Evolutionary conservation across 1,140 invertebrate genomes (phyloP).

Genomic region (Drosophila busckii): DNA sequence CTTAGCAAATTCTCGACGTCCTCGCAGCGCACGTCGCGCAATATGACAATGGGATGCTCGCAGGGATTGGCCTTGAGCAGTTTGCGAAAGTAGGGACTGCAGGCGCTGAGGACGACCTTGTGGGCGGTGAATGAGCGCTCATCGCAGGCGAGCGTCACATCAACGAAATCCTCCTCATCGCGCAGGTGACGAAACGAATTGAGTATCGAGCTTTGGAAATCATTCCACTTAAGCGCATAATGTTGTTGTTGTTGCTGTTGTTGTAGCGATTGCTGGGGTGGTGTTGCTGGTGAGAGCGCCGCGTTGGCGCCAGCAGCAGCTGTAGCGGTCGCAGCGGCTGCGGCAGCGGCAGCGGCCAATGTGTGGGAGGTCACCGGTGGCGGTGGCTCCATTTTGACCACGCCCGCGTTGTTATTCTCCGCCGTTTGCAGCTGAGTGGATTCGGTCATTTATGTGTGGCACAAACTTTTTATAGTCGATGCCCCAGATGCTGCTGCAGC

Average conservation of each 20-base stretch:
- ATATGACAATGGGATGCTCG: slow-evolving; percentile 95
- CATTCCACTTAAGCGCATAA: slow-evolving; percentile 95
- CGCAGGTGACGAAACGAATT: slow-evolving; percentile 91
- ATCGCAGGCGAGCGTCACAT: slow-evolving; percentile 95
- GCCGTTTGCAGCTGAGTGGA: slow-evolving; percentile 78
- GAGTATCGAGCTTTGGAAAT: slow-evolving; percentile 93
- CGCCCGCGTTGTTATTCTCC: slow-evolving; percentile 77
- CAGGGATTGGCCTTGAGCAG: slow-evolving; percentile 95
- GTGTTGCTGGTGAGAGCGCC: slow-evolving; percentile 55
- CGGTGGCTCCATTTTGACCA: slow-evolving; percentile 78
- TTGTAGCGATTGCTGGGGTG: slow-evolving; percentile 31
- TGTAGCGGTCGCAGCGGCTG: slow-evolving; percentile 38
- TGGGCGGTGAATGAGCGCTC: slow-evolving; percentile 92
- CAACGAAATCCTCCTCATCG: slow-evolving; percentile 92
- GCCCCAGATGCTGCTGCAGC: no score
- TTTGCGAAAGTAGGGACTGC: slow-evolving; percentile 94
- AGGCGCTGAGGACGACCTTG: slow-evolving; percentile 94
- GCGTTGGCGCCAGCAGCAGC: slow-evolving; percentile 52
- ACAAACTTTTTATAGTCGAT: no score
- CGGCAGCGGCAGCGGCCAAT: slow-evolving; percentile 19
- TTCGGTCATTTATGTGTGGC: slow-evolving; percentile 78
- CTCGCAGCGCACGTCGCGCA: slow-evolving; percentile 91
- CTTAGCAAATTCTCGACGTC: slow-evolving; percentile 94
- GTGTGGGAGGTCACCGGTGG: slow-evolving; percentile 62
- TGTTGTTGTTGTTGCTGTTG: slow-evolving; percentile 82